phyloP scores from a whole-genome alignment of 2,888 invertebrate species.

The Palloptera scutellata region DNA sequence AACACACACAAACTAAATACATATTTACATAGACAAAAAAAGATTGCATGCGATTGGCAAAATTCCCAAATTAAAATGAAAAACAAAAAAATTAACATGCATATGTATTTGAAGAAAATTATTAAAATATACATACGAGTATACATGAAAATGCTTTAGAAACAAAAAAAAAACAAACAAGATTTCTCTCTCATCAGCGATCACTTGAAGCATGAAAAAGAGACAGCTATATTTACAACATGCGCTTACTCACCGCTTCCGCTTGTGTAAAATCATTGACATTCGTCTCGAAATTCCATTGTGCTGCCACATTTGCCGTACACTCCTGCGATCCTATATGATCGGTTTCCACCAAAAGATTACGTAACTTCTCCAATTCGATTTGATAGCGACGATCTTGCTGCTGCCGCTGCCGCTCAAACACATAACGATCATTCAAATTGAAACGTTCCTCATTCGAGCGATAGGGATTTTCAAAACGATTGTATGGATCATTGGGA shows the following conservation, averaged over 20 bases:
- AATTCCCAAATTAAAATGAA: too few relatives aligned
- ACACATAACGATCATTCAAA: conserved; percentile 49
- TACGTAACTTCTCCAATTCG: conserved; percentile 59
- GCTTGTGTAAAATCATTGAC: conserved; percentile 84
- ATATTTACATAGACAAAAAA: too few relatives aligned
- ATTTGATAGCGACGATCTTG: conserved; percentile 59
- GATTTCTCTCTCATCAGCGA: too few relatives aligned
- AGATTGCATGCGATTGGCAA: too few relatives aligned
- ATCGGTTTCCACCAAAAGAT: conserved; percentile 76
- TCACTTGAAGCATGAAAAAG: too few relatives aligned
- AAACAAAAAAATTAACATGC: too few relatives aligned
- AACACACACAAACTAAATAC: too few relatives aligned
- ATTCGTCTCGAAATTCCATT: conserved; percentile 90
- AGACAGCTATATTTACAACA: too few relatives aligned
- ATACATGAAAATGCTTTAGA: too few relatives aligned
- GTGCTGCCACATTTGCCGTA: conserved; percentile 84
- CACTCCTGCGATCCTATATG: conserved; percentile 81
- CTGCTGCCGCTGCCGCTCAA: conserved; percentile 67
- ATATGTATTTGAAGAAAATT: too few relatives aligned
- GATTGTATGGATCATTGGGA: conserved; percentile 39
- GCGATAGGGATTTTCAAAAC: conserved; percentile 51
- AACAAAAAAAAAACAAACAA: too few relatives aligned
- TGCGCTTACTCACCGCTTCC: conserved; percentile 76
- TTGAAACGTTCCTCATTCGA: conserved; percentile 56
- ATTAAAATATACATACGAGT: too few relatives aligned